Conservation (phyloP, 2,113 vertebrate species). For the Halcyon senegalensis region DNA sequence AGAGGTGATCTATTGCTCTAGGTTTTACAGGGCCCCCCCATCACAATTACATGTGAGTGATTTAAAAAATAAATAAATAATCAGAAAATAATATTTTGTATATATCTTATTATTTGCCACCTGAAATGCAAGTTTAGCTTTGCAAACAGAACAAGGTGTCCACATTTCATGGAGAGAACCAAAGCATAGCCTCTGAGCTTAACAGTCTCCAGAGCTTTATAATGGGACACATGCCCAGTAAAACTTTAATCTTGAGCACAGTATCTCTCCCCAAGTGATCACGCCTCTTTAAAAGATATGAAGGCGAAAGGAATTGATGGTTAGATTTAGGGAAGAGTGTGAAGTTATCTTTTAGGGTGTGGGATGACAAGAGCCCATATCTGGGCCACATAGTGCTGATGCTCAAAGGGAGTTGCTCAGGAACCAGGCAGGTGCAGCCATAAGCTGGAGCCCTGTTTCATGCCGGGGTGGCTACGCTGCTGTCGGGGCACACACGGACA, state of each 20-base stretch:
- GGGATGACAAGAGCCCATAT: neutral
- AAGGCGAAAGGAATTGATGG: neutral
- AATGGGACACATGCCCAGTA: neutral
- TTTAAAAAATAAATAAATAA: neutral
- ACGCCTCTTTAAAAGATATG: neutral
- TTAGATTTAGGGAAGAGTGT: neutral
- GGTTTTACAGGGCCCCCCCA: neutral
- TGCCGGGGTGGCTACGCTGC: fast-evolving
- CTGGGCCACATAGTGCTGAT: neutral
- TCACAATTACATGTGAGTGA: neutral
- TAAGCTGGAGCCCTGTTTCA: fast-evolving
- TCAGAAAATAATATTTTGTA: neutral
- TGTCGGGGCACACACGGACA: fast-evolving
- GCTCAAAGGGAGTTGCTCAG: neutral
- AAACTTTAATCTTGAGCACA: neutral
- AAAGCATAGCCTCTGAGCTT: neutral
- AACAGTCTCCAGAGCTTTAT: neutral
- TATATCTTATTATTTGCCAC: neutral
- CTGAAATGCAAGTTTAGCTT: neutral
- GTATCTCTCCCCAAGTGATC: neutral
- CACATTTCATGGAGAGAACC: neutral
- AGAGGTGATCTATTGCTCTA: neutral
- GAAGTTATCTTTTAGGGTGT: neutral
- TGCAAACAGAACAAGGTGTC: neutral
- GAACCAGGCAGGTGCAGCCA: fast-evolving